A percentile compares a stretch with the other conserved stretches of the same genome.
phyloP scores from a whole-genome alignment of 2,888 invertebrate genomes.

The Calameuta filiformis region DNA sequence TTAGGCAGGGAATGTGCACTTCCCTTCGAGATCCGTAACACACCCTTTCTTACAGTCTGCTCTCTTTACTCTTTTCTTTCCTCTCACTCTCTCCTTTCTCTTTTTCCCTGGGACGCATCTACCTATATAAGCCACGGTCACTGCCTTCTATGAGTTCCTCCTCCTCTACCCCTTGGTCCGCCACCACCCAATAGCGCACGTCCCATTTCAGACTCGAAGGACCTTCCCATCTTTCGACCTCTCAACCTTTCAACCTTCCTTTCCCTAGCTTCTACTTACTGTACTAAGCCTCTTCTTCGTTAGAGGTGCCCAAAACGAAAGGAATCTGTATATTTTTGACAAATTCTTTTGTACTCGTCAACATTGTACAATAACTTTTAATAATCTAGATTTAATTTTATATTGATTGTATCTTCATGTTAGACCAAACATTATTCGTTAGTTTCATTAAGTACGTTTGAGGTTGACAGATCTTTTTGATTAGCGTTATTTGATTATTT shows the following conservation, averaged over 20 bases:
- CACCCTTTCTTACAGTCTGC: background rate
- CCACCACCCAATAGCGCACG: conserved; percentile 29
- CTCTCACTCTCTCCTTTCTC: background rate
- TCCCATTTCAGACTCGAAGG: conserved; percentile 26
- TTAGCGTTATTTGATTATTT: background rate
- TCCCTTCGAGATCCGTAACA: conserved; percentile 32
- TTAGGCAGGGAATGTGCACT: conserved; percentile 26
- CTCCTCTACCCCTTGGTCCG: conserved; percentile 7
- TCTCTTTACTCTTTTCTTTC: background rate
- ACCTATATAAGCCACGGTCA: background rate
- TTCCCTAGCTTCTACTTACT: conserved; percentile 14
- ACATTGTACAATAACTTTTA: too few relatives aligned
- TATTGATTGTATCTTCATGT: too few relatives aligned
- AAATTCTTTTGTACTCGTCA: background rate
- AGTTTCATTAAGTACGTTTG: too few relatives aligned
- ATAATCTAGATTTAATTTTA: too few relatives aligned
- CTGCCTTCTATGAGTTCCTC: background rate
- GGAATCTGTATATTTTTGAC: background rate
- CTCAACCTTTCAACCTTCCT: conserved; percentile 5
- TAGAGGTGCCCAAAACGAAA: conserved; percentile 5
- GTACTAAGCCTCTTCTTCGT: conserved; percentile 15
- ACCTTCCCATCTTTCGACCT: conserved; percentile 23
- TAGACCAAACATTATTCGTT: too few relatives aligned
- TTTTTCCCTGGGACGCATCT: background rate
- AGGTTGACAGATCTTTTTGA: background rate